phyloP scores from a whole-genome alignment of 1,140 invertebrate species.

The Papilio polytes region DNA sequence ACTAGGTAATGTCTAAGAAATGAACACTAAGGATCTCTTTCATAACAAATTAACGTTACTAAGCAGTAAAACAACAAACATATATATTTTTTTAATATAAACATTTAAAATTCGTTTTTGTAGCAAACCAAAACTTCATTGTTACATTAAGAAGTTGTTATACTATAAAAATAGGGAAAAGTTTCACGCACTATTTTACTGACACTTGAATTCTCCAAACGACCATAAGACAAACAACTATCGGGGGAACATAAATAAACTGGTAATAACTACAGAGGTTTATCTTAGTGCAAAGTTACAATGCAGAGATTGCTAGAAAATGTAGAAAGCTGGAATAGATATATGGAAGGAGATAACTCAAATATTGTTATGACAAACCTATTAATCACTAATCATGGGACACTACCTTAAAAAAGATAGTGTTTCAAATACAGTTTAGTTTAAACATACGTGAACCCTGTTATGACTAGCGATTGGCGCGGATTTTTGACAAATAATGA shows the following conservation, averaged over 20 bases:
- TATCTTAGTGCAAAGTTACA: conserved; percentile 25
- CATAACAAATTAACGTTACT: too few species aligned
- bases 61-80: background rate
- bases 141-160: conserved; percentile 2
- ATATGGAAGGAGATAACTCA: background rate
- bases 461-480: too few species aligned
- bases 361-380: too few species aligned
- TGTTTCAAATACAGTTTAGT: too few species aligned
- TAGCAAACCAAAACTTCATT: background rate
- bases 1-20: too few species aligned
- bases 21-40: too few species aligned
- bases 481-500: too few species aligned
- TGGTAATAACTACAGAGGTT: conserved; percentile 29
- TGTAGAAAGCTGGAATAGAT: background rate
- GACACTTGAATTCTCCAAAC: conserved; percentile 35
- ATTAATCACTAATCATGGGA: too few species aligned
- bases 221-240: conserved; percentile 37
- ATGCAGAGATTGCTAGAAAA: background rate
- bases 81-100: background rate
- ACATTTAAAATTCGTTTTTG: background rate
- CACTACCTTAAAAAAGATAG: too few species aligned
- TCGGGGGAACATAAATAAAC: conserved; percentile 34
- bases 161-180: conserved; percentile 11
- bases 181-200: conserved; percentile 31
- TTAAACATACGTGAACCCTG: too few species aligned